Percentiles rank a stretch among this genome's conserved stretches.
Evolutionary conservation across 2,113 vertebrate species (phyloP).

Genomic region (Charadrius vociferus): DNA sequence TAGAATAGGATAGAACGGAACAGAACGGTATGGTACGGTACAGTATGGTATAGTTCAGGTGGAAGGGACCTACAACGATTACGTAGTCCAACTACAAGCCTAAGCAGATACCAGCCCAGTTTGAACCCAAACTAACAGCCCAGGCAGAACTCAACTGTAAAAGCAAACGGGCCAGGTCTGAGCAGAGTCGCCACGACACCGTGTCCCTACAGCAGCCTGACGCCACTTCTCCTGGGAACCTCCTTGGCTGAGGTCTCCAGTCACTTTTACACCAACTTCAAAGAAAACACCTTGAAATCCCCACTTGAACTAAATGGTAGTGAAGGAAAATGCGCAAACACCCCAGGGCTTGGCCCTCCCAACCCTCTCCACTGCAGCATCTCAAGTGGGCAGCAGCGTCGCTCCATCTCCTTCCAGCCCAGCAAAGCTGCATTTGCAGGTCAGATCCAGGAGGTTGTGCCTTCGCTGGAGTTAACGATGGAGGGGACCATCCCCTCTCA

Average conservation of each 20-base stretch:
- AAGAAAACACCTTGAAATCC: neutral
- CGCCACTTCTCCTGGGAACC: neutral
- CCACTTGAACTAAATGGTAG: neutral
- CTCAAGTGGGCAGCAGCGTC: rapidly evolving
- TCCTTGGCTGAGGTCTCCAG: neutral
- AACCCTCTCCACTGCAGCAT: neutral
- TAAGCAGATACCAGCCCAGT: neutral
- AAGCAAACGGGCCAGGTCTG: neutral
- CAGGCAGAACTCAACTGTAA: neutral
- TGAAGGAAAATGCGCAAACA: neutral
- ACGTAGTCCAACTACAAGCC: neutral
- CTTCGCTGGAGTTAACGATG: neutral
- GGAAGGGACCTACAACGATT: neutral
- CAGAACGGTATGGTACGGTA: neutral
- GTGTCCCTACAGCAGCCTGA: neutral
- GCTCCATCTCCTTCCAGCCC: neutral
- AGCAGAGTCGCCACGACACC: neutral
- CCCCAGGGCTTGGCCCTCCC: neutral
- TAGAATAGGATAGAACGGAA: too few species aligned
- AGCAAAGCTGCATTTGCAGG: neutral
- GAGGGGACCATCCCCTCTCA: neutral
- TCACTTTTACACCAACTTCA: neutral
- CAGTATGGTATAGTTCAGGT: neutral
- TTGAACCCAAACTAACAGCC: neutral
- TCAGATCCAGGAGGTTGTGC: neutral